Evolutionary conservation across 2,797 vertebrate genomes (phyloP).

Genomic region (Anguilla anguilla): DNA sequence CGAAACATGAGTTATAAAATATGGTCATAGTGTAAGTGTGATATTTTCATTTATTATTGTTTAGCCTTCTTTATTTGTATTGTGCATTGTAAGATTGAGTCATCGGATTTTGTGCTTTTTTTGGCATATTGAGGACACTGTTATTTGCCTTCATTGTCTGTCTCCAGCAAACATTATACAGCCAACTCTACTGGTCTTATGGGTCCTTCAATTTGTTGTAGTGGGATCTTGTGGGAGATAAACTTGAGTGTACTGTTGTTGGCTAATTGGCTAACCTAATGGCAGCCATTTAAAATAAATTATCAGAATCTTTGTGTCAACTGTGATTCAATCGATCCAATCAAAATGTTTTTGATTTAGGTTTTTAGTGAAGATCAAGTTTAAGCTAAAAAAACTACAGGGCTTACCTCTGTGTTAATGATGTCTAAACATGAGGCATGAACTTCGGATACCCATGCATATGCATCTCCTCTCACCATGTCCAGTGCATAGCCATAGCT

Average conservation of each 20-base stretch:
- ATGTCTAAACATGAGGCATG: neutral
- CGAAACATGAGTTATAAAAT: neutral
- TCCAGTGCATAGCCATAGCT: neutral
- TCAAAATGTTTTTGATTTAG: neutral
- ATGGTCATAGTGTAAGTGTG: neutral
- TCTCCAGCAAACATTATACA: neutral
- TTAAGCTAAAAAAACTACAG: conserved; percentile 47
- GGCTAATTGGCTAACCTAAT: neutral
- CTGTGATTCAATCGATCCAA: no score
- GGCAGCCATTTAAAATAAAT: neutral
- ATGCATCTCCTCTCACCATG: neutral
- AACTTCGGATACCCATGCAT: neutral
- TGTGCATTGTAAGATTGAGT: neutral
- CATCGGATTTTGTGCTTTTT: neutral
- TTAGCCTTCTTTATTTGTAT: neutral
- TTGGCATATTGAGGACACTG: neutral
- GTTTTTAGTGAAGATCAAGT: neutral
- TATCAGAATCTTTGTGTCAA: no score
- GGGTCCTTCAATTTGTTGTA: neutral
- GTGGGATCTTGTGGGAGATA: neutral
- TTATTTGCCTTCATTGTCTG: neutral
- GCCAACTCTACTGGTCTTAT: neutral
- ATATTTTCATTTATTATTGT: neutral
- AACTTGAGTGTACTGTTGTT: neutral
- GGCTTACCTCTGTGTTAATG: conserved; percentile 38